These are phyloP conservation scores for Thalassaphorura encarpata DNA, from an alignment of 1,140 invertebrate genomes.

Conservation along the genomic window DNA sequence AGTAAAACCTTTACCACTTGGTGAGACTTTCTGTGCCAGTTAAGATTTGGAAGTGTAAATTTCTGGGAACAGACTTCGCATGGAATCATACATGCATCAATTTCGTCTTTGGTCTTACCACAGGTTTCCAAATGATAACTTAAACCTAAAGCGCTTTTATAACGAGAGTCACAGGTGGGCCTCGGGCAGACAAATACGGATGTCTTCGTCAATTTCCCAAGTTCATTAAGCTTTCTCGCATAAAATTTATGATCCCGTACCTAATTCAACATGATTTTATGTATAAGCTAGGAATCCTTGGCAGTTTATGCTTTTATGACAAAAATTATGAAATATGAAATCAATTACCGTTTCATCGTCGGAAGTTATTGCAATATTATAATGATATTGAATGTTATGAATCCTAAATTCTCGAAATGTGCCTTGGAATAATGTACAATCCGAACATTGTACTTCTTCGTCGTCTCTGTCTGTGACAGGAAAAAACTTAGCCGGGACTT, in stretches of 20 bases:
- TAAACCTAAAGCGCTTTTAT: slow-evolving; percentile 17
- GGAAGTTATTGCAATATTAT: slow-evolving; percentile 14
- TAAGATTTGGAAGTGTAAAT: slow-evolving; percentile 11
- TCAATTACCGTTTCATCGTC: slow-evolving; percentile 10
- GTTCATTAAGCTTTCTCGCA: background rate
- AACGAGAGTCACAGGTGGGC: background rate
- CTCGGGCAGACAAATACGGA: slow-evolving; percentile 1
- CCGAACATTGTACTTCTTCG: slow-evolving; percentile 8
- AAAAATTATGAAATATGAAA: background rate
- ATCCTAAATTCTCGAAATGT: slow-evolving; percentile 15
- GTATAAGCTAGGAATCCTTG: background rate
- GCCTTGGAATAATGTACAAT: background rate
- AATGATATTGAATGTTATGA: slow-evolving; percentile 25
- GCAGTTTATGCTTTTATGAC: too few species aligned
- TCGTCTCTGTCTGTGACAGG: slow-evolving; percentile 8
- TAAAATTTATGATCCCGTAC: slow-evolving; percentile 13
- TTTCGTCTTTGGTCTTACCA: slow-evolving; percentile 22
- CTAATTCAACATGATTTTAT: background rate
- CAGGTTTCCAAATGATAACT: slow-evolving; percentile 19
- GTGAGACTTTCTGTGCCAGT: slow-evolving; percentile 17
- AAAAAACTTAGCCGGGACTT: too few species aligned
- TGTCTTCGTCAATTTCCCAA: slow-evolving; percentile 1
- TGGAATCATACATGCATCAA: slow-evolving; percentile 9
- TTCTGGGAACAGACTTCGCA: slow-evolving; percentile 21
- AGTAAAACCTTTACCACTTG: background rate